Conservation (phyloP, 2,888 invertebrate species). For the Microchrysa polita region DNA sequence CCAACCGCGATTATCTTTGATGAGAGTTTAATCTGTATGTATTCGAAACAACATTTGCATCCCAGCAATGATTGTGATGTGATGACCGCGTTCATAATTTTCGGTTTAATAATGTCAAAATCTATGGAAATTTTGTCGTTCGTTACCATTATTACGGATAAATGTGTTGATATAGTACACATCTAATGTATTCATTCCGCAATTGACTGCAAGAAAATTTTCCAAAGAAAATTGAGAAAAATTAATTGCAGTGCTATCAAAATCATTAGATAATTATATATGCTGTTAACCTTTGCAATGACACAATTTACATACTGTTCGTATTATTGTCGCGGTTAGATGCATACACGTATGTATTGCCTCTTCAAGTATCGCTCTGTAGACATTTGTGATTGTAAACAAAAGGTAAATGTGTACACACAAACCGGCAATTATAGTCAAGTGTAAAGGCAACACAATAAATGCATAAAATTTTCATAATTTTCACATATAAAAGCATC, state of each 20-base stretch:
- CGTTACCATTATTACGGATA: not conserved
- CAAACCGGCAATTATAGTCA: not conserved
- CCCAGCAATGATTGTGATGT: too few relatives aligned
- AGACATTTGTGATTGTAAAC: too few relatives aligned
- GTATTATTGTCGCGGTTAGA: not conserved
- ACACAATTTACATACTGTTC: not conserved
- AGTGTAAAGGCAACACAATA: slow-evolving; percentile 5
- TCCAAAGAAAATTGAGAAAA: not conserved
- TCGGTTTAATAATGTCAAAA: not conserved
- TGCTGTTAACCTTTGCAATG: slow-evolving; percentile 16
- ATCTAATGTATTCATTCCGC: too few relatives aligned
- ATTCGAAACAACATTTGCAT: not conserved
- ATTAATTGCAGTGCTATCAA: not conserved
- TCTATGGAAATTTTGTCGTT: not conserved
- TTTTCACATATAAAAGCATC: slow-evolving; percentile 16
- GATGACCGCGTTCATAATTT: too few relatives aligned
- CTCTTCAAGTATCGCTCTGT: too few relatives aligned
- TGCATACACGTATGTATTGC: too few relatives aligned
- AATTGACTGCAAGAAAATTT: not conserved
- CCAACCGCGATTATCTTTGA: too few relatives aligned
- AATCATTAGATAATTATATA: slow-evolving; percentile 2
- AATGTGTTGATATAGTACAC: not conserved
- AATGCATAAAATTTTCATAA: slow-evolving; percentile 27
- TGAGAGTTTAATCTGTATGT: too few relatives aligned
- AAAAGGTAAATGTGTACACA: not conserved